phyloP scores from a whole-genome alignment of 2,888 invertebrate genomes.

The Gari tellinella region DNA sequence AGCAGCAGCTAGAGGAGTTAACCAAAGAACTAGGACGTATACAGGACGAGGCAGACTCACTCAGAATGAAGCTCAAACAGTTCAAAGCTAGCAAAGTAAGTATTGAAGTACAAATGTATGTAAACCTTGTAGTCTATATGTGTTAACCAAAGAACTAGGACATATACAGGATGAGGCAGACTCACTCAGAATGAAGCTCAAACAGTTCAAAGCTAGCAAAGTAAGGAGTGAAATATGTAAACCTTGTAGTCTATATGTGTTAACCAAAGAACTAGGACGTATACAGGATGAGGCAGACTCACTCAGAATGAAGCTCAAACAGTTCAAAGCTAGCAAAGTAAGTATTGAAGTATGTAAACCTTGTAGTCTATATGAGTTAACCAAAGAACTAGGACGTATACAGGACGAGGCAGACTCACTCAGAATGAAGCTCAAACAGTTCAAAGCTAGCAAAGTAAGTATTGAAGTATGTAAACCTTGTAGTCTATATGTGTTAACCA shows the following conservation, averaged over 20 bases:
- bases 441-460: slow-evolving; percentile 67
- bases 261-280: slow-evolving; percentile 81
- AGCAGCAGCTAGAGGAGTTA: slow-evolving; percentile 83
- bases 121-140: too few relatives aligned
- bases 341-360: too few relatives aligned
- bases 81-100: slow-evolving; percentile 67
- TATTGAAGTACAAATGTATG: too few relatives aligned
- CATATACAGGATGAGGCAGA: slow-evolving; percentile 82
- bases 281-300: slow-evolving; percentile 82
- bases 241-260: too few relatives aligned
- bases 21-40: slow-evolving; percentile 81
- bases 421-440: slow-evolving; percentile 77
- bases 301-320: slow-evolving; percentile 79
- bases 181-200: slow-evolving; percentile 77
- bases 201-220: slow-evolving; percentile 68
- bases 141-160: slow-evolving; percentile 82
- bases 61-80: slow-evolving; percentile 79
- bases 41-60: slow-evolving; percentile 81
- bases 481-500: slow-evolving; percentile 83
- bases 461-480: too few relatives aligned
- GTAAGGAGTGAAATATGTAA: too few relatives aligned
- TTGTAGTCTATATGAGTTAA: slow-evolving; percentile 83
- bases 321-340: slow-evolving; percentile 68
- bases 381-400: slow-evolving; percentile 80
- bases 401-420: slow-evolving; percentile 82